A percentile compares a stretch with the other conserved stretches of the same genome.
Evolutionary conservation across 1,140 invertebrate genomes (phyloP).

Genomic region (Drosophila watanabei): DNA sequence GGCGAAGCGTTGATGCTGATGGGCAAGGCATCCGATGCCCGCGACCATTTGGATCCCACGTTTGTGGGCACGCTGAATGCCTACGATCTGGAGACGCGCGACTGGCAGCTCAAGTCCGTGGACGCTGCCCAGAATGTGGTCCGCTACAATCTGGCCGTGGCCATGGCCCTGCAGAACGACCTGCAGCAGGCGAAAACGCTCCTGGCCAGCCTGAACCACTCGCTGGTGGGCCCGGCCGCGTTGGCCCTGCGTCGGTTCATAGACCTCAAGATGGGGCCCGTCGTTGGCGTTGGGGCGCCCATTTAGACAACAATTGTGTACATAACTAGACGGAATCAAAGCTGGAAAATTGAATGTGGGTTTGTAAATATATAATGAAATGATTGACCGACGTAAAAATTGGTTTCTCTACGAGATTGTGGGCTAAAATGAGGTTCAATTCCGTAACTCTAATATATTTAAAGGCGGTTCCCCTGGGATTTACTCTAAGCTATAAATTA

Average conservation of each 20-base stretch:
- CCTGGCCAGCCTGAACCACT: conserved; percentile 89
- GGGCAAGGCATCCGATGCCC: conserved; percentile 93
- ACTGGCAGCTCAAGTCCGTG: conserved; percentile 90
- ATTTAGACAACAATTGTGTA: conserved; percentile 75
- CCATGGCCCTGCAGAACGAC: conserved; percentile 91
- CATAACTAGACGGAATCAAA: conserved; percentile 66
- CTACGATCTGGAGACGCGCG: conserved; percentile 84
- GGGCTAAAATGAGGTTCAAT: neutral
- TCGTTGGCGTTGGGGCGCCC: conserved; percentile 19
- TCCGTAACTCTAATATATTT: neutral
- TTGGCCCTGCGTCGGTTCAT: conserved; percentile 91
- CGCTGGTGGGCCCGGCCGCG: conserved; percentile 86
- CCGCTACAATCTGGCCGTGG: conserved; percentile 93
- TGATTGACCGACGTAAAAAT: conserved; percentile 43
- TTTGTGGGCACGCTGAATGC: conserved; percentile 88
- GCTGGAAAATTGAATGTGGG: conserved; percentile 26
- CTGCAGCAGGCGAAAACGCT: conserved; percentile 90
- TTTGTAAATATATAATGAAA: conserved; percentile 76
- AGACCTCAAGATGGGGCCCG: conserved; percentile 83
- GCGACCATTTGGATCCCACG: conserved; percentile 93
- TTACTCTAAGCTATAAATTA: conserved; percentile 61
- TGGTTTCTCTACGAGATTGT: too few relatives aligned
- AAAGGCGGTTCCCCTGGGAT: neutral
- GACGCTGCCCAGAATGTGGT: conserved; percentile 89
- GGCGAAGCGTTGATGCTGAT: conserved; percentile 95